Conservation (phyloP, 2,888 invertebrate genomes). For the Hirtodrosophila trivittata region DNA sequence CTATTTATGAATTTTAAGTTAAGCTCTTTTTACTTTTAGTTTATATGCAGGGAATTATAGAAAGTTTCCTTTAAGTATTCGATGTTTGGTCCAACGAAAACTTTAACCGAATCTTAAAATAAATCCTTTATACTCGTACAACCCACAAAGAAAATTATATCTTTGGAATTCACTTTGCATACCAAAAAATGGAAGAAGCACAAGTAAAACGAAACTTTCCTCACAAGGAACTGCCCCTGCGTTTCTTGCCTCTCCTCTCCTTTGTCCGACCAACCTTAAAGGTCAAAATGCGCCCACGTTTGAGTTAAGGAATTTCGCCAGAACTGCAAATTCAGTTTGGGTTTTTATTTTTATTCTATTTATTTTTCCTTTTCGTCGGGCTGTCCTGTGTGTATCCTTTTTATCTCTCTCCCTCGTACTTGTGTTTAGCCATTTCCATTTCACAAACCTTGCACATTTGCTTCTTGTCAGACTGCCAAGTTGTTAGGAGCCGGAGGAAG, state of each 20-base stretch:
- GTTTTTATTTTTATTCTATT: background rate
- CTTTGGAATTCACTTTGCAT: background rate
- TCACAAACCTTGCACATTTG: constrained; percentile 32
- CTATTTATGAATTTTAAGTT: no score
- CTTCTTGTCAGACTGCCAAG: constrained; percentile 23
- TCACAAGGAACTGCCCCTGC: constrained; percentile 7
- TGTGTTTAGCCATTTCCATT: constrained; percentile 26
- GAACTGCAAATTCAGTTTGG: constrained; percentile 13
- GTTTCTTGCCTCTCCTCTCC: background rate
- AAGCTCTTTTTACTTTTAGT: no score
- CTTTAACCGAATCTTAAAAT: background rate
- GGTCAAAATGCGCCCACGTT: constrained; percentile 31
- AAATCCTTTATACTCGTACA: background rate
- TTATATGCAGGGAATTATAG: no score
- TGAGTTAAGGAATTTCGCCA: constrained; percentile 19
- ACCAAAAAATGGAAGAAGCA: background rate
- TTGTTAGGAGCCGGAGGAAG: background rate
- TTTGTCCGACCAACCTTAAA: constrained; percentile 12
- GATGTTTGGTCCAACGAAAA: no score
- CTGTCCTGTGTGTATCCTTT: constrained; percentile 1
- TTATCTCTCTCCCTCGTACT: background rate
- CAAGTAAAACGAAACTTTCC: background rate
- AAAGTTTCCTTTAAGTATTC: no score
- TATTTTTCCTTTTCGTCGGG: no score
- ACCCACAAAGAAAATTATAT: background rate